Conservation (phyloP, 2,113 vertebrate species). For the Paramormyrops kingsleyae region DNA sequence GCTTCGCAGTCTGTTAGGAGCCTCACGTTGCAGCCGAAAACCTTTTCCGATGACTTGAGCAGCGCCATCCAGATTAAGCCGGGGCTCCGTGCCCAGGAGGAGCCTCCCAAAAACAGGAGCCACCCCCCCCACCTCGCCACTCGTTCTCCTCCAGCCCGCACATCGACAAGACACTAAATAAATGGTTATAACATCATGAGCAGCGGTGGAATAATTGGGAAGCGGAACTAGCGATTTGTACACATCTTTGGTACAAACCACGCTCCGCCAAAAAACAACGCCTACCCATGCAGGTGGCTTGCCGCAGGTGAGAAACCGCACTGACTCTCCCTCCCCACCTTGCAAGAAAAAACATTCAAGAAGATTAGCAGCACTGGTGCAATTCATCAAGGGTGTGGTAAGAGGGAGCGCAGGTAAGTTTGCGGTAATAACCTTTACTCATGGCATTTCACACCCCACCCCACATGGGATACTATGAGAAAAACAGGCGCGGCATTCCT, state of each 20-base stretch:
- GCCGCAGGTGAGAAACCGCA: background rate
- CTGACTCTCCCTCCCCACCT: background rate
- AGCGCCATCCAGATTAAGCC: background rate
- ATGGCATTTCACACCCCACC: background rate
- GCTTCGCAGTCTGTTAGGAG: constrained; percentile 42
- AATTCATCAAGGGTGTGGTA: constrained; percentile 23
- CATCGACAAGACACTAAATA: background rate
- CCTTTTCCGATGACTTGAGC: constrained; percentile 9
- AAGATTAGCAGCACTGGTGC: constrained; percentile 38
- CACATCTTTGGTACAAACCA: background rate
- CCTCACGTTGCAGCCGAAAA: background rate
- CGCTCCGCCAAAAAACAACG: background rate
- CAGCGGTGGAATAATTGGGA: background rate
- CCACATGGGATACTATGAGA: background rate
- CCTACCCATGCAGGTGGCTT: background rate
- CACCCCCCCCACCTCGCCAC: background rate
- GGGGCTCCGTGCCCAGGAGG: background rate
- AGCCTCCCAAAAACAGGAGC: background rate
- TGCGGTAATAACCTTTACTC: constrained; percentile 16
- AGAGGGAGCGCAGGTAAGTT: background rate
- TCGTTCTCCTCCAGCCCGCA: background rate
- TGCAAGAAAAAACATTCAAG: background rate
- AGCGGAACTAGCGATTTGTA: background rate
- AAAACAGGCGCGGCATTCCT: constrained; percentile 1
- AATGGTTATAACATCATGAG: background rate